Percentiles rank a stretch among this genome's conserved stretches.
These are phyloP conservation scores for Esperia sulphurella DNA, from an alignment of 2,888 invertebrate species.

Conservation along the genomic window DNA sequence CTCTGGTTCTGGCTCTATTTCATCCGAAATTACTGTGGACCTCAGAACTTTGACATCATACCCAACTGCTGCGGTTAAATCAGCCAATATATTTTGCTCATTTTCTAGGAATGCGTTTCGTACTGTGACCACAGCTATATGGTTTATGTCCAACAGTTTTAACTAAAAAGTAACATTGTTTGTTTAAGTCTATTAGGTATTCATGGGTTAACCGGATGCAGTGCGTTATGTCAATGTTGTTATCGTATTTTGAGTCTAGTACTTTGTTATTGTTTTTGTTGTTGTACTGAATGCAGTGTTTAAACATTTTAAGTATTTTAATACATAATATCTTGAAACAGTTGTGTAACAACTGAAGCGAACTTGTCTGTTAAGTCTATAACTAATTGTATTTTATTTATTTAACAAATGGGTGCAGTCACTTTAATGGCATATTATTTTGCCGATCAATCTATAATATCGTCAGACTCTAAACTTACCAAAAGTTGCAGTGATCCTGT, in stretches of 20 bases:
- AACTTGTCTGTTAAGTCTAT: too few species aligned
- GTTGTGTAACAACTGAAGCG: too few species aligned
- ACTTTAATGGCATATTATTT: too few species aligned
- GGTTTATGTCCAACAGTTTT: conserved; percentile 51
- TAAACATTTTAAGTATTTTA: too few species aligned
- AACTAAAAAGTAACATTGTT: conserved; percentile 49
- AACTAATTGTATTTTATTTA: too few species aligned
- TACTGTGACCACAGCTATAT: conserved; percentile 64
- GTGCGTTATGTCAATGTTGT: conserved; percentile 7
- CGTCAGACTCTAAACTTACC: conserved; percentile 50
- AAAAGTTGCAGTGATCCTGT: conserved; percentile 49
- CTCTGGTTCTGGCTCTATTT: not conserved
- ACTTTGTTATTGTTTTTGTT: too few species aligned
- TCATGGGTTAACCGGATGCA: conserved; percentile 22
- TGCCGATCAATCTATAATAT: too few species aligned
- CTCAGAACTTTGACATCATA: conserved; percentile 62
- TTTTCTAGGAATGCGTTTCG: conserved; percentile 59
- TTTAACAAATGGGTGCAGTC: too few species aligned
- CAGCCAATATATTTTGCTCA: conserved; percentile 40
- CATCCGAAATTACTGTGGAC: conserved; percentile 52
- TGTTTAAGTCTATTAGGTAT: not conserved
- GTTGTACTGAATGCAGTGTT: too few species aligned
- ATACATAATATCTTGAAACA: too few species aligned
- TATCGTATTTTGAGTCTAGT: too few species aligned
- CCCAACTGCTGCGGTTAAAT: conserved; percentile 47